Base-by-base conservation (phyloP, 1,140 invertebrate species). In the Tachypleus tridentatus region DNA sequence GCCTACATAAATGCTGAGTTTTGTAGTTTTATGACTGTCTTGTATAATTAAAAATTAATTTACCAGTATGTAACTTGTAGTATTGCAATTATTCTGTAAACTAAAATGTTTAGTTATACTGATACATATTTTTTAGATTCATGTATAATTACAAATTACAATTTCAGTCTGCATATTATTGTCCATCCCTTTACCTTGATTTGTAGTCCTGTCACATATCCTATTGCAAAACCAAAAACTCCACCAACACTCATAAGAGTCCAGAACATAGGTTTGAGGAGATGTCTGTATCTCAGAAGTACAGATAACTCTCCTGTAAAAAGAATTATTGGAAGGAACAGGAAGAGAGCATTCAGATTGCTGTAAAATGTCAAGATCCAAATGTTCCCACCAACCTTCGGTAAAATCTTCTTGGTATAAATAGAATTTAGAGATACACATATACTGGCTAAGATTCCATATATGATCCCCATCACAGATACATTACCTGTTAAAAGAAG, bases 391-490 rank as follows among this genome's bases (percentile, higher is more conserved):
- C 97, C 89, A 0, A 99, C 86, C 70, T 81, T 75, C 0, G 91
- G 87, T 61, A 99, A 78, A 0, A 91, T 74, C 77, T 88, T 91
- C 77, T 98, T 98, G 0, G 93, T 97, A 73, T 87, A 94, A 70
- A 99, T 99, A 3, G 96, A 94, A 79, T 97, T 98, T 52, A 98
- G 79, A 5, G 95, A 97, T 8, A 99, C 82, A 71, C 85, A 89
- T 49, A 97, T 79, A 49, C 94, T 98, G 5, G 93, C 94, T 59
- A 94, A 72, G 4, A 99, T 82, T 11, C 97, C 97, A 80, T 87
- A 99, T 57, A 97, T 73, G 29, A 96, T 93, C 63, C 97, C 97
- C 57, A 82, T 72, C 58, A 91, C 71, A 1, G 96, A 98, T 65
- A 98, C 29, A 29, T 29, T 29, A 29, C 29, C 29, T 29, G 29